These are phyloP conservation scores for Chionis minor DNA, from an alignment of 2,113 vertebrate genomes.

Conservation along the genomic window DNA sequence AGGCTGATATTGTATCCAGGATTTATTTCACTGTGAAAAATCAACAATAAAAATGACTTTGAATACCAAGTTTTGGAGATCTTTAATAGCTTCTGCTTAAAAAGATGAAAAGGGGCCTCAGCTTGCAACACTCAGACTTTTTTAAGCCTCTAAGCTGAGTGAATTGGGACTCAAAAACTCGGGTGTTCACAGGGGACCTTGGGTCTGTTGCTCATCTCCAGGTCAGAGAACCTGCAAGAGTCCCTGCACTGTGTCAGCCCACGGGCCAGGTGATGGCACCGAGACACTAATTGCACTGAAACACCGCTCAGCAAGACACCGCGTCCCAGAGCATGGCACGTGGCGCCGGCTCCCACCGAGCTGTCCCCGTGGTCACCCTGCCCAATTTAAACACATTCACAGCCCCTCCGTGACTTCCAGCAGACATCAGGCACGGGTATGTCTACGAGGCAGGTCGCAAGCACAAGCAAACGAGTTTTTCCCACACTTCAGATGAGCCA, in stretches of 20 bases:
- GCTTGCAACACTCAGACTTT: rapidly evolving
- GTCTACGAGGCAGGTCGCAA: background rate
- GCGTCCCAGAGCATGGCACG: rapidly evolving
- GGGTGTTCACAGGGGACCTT: rapidly evolving
- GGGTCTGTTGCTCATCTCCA: background rate
- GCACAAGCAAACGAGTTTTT: background rate
- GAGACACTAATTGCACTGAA: background rate
- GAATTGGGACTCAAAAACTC: background rate
- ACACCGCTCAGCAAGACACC: background rate
- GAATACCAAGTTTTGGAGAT: background rate
- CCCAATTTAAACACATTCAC: background rate
- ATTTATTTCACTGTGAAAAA: conserved; percentile 14
- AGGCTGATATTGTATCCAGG: background rate
- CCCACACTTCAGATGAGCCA: background rate
- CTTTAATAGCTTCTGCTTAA: background rate
- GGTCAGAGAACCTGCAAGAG: background rate
- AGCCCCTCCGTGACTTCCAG: background rate
- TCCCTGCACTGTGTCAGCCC: background rate
- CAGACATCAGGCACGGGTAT: rapidly evolving
- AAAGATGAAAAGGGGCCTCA: background rate
- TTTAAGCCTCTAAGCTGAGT: background rate
- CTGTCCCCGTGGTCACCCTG: background rate
- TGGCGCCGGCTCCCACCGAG: rapidly evolving
- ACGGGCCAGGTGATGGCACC: rapidly evolving
- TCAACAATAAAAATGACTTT: conserved; percentile 3